Evolutionary conservation across 2,888 invertebrate genomes (phyloP).

Genomic region (Eledona agricola): DNA sequence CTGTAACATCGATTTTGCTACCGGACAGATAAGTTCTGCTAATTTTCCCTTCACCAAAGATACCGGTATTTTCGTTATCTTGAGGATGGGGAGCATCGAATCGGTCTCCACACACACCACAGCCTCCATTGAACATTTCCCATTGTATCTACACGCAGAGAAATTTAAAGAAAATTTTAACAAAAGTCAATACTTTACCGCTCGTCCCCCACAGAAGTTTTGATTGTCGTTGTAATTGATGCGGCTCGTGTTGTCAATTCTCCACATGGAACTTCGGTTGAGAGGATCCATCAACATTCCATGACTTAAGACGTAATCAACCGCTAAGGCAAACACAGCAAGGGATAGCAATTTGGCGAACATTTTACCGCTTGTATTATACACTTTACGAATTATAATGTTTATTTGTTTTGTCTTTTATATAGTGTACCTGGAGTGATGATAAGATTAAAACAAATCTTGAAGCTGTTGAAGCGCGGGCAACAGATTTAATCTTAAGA

Average conservation of each 20-base stretch:
- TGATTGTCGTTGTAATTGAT: slow-evolving; percentile 64
- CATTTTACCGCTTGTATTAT: no score
- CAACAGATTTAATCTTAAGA: no score
- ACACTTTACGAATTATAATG: no score
- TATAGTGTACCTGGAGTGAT: no score
- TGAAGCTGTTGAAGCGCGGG: no score
- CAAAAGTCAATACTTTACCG: slow-evolving; percentile 47
- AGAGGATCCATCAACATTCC: slow-evolving; percentile 65
- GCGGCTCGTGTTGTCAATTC: slow-evolving; percentile 59
- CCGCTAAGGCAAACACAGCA: no score
- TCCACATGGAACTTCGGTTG: slow-evolving; percentile 64
- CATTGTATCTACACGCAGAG: slow-evolving; percentile 22
- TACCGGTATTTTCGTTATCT: slow-evolving; percentile 56
- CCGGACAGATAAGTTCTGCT: slow-evolving; percentile 52
- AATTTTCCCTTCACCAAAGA: slow-evolving; percentile 59
- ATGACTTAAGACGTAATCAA: no score
- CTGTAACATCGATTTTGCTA: slow-evolving; percentile 45
- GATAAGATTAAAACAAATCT: no score
- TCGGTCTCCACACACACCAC: slow-evolving; percentile 56
- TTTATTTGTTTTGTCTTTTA: no score
- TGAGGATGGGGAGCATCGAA: slow-evolving; percentile 51
- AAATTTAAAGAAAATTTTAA: slow-evolving; percentile 16
- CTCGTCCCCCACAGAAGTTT: slow-evolving; percentile 63
- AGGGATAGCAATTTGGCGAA: no score
- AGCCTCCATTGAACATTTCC: slow-evolving; percentile 59